phyloP scores from a whole-genome alignment of 2,797 vertebrate genomes.

The Odontamblyopus lacepedii region DNA sequence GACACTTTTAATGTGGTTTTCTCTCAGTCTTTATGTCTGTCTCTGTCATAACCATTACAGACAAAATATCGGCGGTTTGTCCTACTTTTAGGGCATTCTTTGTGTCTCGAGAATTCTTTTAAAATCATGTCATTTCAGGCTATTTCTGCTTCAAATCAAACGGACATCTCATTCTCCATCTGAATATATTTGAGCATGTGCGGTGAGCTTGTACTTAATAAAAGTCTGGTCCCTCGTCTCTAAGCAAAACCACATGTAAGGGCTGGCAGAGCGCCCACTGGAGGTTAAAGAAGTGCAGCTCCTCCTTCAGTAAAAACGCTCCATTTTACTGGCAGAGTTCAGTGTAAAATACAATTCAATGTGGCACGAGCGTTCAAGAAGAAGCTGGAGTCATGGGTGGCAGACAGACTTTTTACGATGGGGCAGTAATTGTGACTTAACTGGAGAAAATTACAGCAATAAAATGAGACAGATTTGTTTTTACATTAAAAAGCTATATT shows the following conservation, averaged over 20 bases:
- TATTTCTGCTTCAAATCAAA: conserved; percentile 43
- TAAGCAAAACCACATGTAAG: conserved; percentile 68
- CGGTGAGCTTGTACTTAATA: conserved; percentile 42
- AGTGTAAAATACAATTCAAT: conserved; percentile 1
- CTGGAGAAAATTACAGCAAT: background rate
- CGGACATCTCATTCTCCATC: conserved; percentile 20
- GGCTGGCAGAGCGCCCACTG: conserved; percentile 41
- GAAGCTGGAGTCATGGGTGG: background rate
- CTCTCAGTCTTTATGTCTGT: conserved; percentile 28
- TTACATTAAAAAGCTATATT: background rate
- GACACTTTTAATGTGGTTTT: conserved; percentile 19
- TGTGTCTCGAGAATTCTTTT: conserved; percentile 35
- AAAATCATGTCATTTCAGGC: conserved; percentile 41
- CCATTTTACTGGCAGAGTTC: background rate
- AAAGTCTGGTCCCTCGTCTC: conserved; percentile 47
- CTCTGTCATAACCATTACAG: conserved; percentile 41
- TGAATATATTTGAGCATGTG: conserved; percentile 15
- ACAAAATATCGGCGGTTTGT: conserved; percentile 41
- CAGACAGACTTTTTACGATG: background rate
- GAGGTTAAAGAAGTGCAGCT: conserved; percentile 27
- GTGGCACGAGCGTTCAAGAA: background rate
- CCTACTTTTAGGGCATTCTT: background rate
- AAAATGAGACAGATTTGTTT: background rate
- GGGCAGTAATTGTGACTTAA: background rate
- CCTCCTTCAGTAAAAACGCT: no score